phyloP scores from a whole-genome alignment of 2,797 vertebrate species.

The Hybognathus amarus region DNA sequence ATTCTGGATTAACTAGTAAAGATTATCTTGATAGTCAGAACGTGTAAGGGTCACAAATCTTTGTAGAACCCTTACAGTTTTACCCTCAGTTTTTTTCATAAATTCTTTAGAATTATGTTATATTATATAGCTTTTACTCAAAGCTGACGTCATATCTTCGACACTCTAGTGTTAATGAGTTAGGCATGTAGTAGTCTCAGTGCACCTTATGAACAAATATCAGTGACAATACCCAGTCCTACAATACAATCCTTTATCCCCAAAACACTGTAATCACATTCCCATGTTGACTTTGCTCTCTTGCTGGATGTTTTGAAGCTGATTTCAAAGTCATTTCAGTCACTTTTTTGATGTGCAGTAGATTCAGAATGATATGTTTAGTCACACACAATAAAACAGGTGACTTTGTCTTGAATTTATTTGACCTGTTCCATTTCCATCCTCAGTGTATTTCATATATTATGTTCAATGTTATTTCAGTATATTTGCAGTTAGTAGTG shows the following conservation, averaged over 20 bases:
- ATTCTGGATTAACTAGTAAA: too few relatives aligned
- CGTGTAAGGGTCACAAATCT: too few relatives aligned
- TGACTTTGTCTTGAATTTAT: slow-evolving; percentile 34
- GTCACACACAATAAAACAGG: slow-evolving; percentile 30
- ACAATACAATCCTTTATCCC: not conserved
- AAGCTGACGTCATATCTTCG: too few relatives aligned
- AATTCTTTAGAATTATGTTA: too few relatives aligned
- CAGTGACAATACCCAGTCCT: not conserved
- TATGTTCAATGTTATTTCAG: slow-evolving; percentile 58
- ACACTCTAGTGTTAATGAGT: too few relatives aligned
- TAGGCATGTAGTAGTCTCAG: not conserved
- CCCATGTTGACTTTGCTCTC: slow-evolving; percentile 17
- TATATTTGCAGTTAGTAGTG: slow-evolving; percentile 55
- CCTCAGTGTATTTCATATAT: slow-evolving; percentile 45
- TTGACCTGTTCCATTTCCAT: slow-evolving; percentile 36
- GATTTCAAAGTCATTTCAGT: slow-evolving; percentile 40
- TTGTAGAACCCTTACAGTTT: too few relatives aligned
- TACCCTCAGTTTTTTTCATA: too few relatives aligned
- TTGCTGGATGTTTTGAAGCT: slow-evolving; percentile 36
- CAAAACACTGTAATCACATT: not conserved
- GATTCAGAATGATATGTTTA: slow-evolving; percentile 17
- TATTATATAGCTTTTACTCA: too few relatives aligned
- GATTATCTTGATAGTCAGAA: too few relatives aligned
- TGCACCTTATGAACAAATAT: not conserved
- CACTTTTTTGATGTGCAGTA: slow-evolving; percentile 7